These are phyloP conservation scores for Calliphora vomitoria DNA, from an alignment of 2,888 invertebrate genomes.

Conservation along the genomic window DNA sequence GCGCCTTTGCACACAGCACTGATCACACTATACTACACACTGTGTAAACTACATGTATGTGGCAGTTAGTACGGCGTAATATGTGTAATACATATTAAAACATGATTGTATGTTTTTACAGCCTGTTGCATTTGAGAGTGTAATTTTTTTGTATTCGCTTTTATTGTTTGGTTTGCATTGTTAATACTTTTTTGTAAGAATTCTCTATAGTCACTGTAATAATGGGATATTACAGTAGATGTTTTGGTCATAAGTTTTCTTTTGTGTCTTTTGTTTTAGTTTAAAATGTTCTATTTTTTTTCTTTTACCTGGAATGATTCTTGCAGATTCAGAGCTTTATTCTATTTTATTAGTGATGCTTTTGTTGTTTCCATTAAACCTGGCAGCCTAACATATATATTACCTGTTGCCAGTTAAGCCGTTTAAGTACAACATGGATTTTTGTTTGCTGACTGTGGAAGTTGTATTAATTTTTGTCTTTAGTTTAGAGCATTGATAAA, in stretches of 20 bases:
- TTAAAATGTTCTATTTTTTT: not conserved
- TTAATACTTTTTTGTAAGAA: conserved; percentile 20
- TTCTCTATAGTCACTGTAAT: conserved; percentile 38
- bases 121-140: conserved; percentile 66
- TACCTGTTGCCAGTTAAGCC: conserved; percentile 44
- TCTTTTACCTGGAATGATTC: conserved; percentile 6
- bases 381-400: conserved; percentile 14
- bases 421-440: conserved; percentile 45
- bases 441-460: not conserved
- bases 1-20: conserved; percentile 51
- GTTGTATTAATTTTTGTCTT: not conserved
- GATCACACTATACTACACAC: not conserved
- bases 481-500: not conserved
- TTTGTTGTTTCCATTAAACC: not conserved
- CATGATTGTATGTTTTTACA: conserved; percentile 36
- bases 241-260: conserved; percentile 35
- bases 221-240: conserved; percentile 38
- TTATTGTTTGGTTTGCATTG: not conserved
- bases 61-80: conserved; percentile 1
- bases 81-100: conserved; percentile 45
- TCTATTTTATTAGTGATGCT: conserved; percentile 37
- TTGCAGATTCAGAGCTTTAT: conserved; percentile 45
- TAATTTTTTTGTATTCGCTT: not conserved
- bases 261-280: conserved; percentile 25
- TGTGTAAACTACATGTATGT: not conserved